Conservation (phyloP, 2,113 vertebrate species). For the Progne subis region DNA sequence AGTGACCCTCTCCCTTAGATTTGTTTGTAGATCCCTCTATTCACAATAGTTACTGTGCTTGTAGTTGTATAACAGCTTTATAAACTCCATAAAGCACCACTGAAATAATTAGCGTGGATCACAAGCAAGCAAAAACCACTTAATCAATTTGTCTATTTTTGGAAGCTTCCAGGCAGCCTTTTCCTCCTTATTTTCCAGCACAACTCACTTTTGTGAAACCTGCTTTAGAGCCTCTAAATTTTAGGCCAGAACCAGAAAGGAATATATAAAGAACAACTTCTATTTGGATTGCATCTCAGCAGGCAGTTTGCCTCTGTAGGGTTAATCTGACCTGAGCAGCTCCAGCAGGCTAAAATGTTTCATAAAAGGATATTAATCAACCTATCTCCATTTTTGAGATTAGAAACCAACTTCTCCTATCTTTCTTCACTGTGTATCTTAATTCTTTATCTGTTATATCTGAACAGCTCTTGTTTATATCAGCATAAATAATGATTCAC, state of each 20-base stretch:
- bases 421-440: background rate
- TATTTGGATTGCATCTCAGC: background rate
- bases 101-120: background rate
- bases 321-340: background rate
- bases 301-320: background rate
- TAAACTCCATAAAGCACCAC: background rate
- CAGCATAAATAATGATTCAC: background rate
- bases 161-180: background rate
- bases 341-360: background rate
- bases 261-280: background rate
- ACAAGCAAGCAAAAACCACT: background rate
- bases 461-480: background rate
- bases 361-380: background rate
- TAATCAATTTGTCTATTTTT: background rate
- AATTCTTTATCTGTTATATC: background rate
- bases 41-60: background rate
- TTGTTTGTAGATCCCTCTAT: background rate
- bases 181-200: background rate
- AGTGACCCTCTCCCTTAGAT: background rate
- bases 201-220: background rate
- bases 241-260: background rate
- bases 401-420: background rate
- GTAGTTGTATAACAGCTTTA: background rate
- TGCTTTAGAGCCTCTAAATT: background rate
- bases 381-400: background rate